These are phyloP conservation scores for Sarcophaga variegata DNA, from an alignment of 2,888 invertebrate species.

Conservation along the genomic window DNA sequence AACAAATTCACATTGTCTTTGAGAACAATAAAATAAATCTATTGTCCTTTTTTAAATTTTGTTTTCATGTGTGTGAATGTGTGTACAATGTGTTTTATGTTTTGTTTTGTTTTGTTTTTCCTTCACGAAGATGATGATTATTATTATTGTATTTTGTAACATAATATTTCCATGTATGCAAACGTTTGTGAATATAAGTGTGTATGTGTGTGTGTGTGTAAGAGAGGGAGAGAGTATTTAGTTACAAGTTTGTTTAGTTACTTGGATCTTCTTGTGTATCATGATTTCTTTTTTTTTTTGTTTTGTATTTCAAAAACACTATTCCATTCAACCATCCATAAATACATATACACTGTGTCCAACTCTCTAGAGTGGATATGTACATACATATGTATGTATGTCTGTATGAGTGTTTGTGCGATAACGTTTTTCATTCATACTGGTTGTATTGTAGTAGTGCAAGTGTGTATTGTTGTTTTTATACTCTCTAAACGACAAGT, in stretches of 20 bases:
- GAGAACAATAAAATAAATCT: slow-evolving; percentile 60
- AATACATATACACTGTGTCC: slow-evolving; percentile 18
- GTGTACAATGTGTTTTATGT: too few species aligned
- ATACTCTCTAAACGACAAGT: slow-evolving; percentile 67
- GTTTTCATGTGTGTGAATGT: too few species aligned
- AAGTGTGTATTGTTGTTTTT: slow-evolving; percentile 66
- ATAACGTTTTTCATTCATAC: not conserved
- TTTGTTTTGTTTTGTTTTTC: too few species aligned
- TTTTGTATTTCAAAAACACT: slow-evolving; percentile 41
- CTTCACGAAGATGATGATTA: slow-evolving; percentile 3
- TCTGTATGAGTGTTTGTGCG: not conserved
- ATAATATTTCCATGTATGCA: slow-evolving; percentile 35
- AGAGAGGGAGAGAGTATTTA: not conserved
- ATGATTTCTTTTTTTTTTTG: not conserved
- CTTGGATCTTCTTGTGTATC: slow-evolving; percentile 28
- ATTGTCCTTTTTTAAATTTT: slow-evolving; percentile 56
- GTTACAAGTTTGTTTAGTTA: slow-evolving; percentile 35
- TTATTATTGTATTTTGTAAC: slow-evolving; percentile 55
- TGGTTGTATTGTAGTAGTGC: slow-evolving; percentile 52
- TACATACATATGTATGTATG: not conserved
- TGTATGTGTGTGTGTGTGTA: slow-evolving; percentile 2
- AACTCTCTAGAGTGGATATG: slow-evolving; percentile 54
- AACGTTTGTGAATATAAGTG: slow-evolving; percentile 6
- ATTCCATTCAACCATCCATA: slow-evolving; percentile 48
- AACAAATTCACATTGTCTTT: slow-evolving; percentile 48